phyloP scores from a whole-genome alignment of 2,888 invertebrate genomes.

The Mylabris sibirica region DNA sequence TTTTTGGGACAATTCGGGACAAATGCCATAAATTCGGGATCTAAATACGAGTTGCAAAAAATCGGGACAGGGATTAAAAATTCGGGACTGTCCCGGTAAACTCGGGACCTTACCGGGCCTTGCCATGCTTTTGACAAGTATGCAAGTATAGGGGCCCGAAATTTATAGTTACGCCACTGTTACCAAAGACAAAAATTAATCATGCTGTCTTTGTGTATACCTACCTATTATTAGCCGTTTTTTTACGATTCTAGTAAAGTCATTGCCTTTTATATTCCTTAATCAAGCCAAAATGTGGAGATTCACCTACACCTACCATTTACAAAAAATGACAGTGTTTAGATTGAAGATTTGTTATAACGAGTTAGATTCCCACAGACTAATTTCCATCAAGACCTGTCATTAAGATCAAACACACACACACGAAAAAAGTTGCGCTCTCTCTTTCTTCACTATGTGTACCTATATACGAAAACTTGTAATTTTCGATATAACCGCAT shows the following conservation, averaged over 20 bases:
- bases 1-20: too few species aligned
- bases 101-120: too few species aligned
- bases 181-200: too few species aligned
- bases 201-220: not conserved
- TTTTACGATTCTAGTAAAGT: conserved; percentile 9
- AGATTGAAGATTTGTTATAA: conserved; percentile 30
- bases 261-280: conserved; percentile 22
- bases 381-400: conserved; percentile 33
- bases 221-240: conserved; percentile 19
- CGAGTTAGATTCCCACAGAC: conserved; percentile 37
- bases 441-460: too few species aligned
- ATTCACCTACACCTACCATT: conserved; percentile 24
- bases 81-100: too few species aligned
- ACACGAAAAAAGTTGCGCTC: conserved; percentile 19
- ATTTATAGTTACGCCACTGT: too few species aligned
- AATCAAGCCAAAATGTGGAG: conserved; percentile 17
- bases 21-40: too few species aligned
- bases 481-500: conserved; percentile 10
- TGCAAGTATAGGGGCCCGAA: too few species aligned
- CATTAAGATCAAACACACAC: conserved; percentile 32
- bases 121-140: too few species aligned
- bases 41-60: too few species aligned
- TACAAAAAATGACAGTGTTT: conserved; percentile 36
- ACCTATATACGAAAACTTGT: conserved; percentile 1
- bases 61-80: too few species aligned